A percentile compares a stretch with the other conserved stretches of the same genome.
Conservation (phyloP, 1,140 invertebrate genomes). For the Nephila pilipes region DNA sequence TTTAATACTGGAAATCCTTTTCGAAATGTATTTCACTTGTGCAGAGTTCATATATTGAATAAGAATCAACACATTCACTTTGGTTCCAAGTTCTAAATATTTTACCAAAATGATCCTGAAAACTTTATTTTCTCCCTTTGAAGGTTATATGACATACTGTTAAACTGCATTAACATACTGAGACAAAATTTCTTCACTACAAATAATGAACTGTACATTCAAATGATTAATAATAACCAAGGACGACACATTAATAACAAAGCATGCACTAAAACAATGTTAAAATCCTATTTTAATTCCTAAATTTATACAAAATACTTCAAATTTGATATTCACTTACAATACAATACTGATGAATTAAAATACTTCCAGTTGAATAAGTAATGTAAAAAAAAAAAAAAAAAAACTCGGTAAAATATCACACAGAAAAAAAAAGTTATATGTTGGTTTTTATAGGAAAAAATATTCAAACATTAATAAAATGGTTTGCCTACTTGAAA, state of each 20-base stretch:
- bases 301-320: slow-evolving; percentile 10
- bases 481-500: no score
- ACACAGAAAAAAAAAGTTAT: no score
- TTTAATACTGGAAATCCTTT: not conserved
- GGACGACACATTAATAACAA: slow-evolving; percentile 45
- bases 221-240: slow-evolving; percentile 48
- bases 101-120: not conserved
- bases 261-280: slow-evolving; percentile 23
- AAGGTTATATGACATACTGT: not conserved
- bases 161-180: not conserved
- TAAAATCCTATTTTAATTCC: not conserved
- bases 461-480: no score
- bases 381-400: no score
- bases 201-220: slow-evolving; percentile 48
- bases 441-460: no score
- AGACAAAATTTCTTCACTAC: not conserved
- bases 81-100: not conserved
- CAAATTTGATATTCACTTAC: not conserved
- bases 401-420: no score
- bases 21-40: not conserved
- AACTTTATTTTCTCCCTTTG: no score
- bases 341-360: not conserved
- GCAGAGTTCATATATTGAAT: not conserved
- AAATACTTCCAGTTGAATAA: not conserved
- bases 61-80: not conserved